phyloP scores from a whole-genome alignment of 2,888 invertebrate genomes.

The Scelioninae gen. 2 region DNA sequence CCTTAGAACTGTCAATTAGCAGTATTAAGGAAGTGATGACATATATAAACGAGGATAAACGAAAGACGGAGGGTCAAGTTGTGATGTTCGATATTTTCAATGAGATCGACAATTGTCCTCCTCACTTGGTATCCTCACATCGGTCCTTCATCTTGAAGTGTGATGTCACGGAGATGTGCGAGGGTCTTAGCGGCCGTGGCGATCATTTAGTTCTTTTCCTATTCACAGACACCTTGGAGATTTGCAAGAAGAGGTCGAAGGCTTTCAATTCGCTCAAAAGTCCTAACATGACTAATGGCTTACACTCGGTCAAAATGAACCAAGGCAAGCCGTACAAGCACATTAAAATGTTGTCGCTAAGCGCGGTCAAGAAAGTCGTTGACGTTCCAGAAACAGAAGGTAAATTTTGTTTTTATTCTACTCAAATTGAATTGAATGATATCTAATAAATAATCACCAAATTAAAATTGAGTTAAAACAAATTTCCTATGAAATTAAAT shows the following conservation, averaged over 20 bases:
- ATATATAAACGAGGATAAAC: constrained; percentile 98
- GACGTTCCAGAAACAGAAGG: constrained; percentile 89
- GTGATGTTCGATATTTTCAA: constrained; percentile 98
- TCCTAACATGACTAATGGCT: constrained; percentile 80
- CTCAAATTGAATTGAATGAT: too few species aligned
- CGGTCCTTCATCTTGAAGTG: constrained; percentile 91
- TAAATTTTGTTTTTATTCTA: constrained; percentile 64
- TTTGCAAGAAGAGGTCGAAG: constrained; percentile 90
- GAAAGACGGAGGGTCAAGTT: constrained; percentile 96
- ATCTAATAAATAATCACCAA: too few species aligned
- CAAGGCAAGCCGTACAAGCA: constrained; percentile 93
- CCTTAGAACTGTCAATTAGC: constrained; percentile 89
- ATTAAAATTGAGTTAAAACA: too few species aligned
- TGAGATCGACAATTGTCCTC: constrained; percentile 98
- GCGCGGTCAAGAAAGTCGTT: constrained; percentile 92
- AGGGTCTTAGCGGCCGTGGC: constrained; percentile 90
- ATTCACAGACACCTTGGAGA: constrained; percentile 96
- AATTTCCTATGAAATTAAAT: too few species aligned
- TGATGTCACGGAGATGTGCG: constrained; percentile 91
- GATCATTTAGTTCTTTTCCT: constrained; percentile 92
- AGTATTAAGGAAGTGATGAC: constrained; percentile 95
- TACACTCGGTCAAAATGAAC: constrained; percentile 78
- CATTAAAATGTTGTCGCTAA: constrained; percentile 90
- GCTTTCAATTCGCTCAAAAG: constrained; percentile 83
- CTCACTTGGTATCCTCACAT: constrained; percentile 94